Evolutionary conservation across 2,113 vertebrate species (phyloP).

Genomic region (Pitta sordida): DNA sequence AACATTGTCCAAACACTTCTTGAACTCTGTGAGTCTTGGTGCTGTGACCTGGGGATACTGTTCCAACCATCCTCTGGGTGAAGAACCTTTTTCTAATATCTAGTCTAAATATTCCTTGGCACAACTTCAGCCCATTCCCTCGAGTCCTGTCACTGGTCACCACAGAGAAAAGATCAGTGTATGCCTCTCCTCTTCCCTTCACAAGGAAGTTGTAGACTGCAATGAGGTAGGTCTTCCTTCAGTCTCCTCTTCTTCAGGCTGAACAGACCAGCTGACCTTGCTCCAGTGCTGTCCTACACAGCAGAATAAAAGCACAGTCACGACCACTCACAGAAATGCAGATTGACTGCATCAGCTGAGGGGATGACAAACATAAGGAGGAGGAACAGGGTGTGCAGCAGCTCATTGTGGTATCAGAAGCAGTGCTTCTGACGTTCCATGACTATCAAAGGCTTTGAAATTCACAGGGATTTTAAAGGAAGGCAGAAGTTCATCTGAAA

Average conservation of each 20-base stretch:
- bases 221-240: neutral
- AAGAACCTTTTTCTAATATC: neutral
- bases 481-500: conserved; percentile 59
- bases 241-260: neutral
- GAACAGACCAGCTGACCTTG: neutral
- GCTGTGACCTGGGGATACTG: neutral
- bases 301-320: neutral
- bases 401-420: conserved; percentile 4
- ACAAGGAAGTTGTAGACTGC: accelerated
- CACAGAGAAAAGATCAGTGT: neutral
- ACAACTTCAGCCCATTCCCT: neutral
- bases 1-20: accelerated
- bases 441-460: conserved; percentile 53
- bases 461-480: conserved; percentile 46
- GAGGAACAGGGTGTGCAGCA: neutral
- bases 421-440: neutral
- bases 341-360: neutral
- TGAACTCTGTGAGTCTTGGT: neutral
- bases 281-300: neutral
- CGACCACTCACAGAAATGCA: neutral
- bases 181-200: neutral
- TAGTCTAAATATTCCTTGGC: neutral
- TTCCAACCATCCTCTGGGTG: neutral
- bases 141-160: accelerated
- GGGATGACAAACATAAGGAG: neutral